Conservation (phyloP, 2,888 invertebrate species). For the Synergus japonicus region DNA sequence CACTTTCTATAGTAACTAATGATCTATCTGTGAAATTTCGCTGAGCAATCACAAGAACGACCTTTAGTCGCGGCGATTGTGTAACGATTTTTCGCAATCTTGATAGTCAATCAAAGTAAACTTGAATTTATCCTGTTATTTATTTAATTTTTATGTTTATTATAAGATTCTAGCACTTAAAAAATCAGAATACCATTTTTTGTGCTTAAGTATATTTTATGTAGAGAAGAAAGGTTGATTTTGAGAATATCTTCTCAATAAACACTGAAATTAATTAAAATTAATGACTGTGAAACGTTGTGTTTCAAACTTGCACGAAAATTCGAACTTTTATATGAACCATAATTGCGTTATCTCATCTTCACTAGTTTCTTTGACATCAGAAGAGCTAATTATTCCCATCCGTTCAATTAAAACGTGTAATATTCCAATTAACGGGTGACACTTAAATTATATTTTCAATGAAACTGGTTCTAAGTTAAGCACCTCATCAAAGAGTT, state of each 20-base stretch:
- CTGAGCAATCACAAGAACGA: background rate
- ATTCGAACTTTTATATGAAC: conserved; percentile 18
- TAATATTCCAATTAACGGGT: conserved; percentile 27
- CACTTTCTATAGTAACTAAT: background rate
- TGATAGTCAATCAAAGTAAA: background rate
- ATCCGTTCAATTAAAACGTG: conserved; percentile 24
- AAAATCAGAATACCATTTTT: too few species aligned
- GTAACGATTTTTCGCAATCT: conserved; percentile 2
- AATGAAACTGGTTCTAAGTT: background rate
- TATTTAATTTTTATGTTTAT: background rate
- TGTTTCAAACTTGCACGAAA: conserved; percentile 16
- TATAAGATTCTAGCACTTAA: background rate
- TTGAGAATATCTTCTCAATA: background rate
- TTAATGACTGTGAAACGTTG: conserved; percentile 18
- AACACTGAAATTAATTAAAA: background rate
- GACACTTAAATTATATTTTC: conserved; percentile 1
- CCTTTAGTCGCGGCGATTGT: background rate
- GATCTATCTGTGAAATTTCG: background rate
- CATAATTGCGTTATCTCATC: conserved; percentile 33
- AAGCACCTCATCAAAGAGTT: background rate
- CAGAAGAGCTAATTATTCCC: conserved; percentile 33
- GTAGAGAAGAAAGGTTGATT: too few species aligned
- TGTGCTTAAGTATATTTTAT: too few species aligned
- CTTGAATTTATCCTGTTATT: background rate
- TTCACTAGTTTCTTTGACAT: conserved; percentile 33